Evolutionary conservation across 2,888 invertebrate genomes (phyloP), one percentile per base, ranked within the genome.

Genomic region (Holacanthella duospinosa): DNA sequence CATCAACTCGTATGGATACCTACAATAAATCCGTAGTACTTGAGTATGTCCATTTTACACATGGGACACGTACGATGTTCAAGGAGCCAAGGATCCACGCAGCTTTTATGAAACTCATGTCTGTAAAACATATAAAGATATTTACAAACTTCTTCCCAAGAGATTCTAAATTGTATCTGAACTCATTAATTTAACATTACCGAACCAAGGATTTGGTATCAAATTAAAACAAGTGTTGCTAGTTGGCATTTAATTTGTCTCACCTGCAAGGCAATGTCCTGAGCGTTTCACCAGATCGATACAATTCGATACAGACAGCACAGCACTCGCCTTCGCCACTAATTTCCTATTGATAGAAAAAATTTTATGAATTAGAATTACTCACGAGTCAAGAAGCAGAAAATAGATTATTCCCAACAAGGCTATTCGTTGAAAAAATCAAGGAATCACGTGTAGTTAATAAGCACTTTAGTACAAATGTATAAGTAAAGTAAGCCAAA

Each of bases 41-140:
- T 88, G 67, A 95, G 83, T 74, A 95, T 94, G 79, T 95, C 94
- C 85, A 91, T 86, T 79, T 94, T 94, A 80, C 94, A 95, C 92
- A 95, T 93, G 12, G 94, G 94, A 78, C 94, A 95, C 36, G 93
- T 93, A 69, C 93, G 83, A 78, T 94, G 93, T 76, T 94, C 93
- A 75, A 95, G 80, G 66, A 95, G 82, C 94, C 94, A 95, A 24
- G 93, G 94, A 80, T 95, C 94, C 75, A 95, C 93, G 81, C 94
- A 95, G 74, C 83, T 86, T 81, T 93, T 93, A 82, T 95, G 94
- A 79, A 93, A 95, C 76, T 93, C 88, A 79, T 95, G 94, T 76
- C 93, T 93, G 81, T 1, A 83, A 76, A 48, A 66, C 64, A 60
- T 61, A 54, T 59, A 55, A 27, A 21, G 24, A n/a, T 6, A 53